phyloP scores from a whole-genome alignment of 2,113 vertebrate species.

The Corythornis vintsioides region DNA sequence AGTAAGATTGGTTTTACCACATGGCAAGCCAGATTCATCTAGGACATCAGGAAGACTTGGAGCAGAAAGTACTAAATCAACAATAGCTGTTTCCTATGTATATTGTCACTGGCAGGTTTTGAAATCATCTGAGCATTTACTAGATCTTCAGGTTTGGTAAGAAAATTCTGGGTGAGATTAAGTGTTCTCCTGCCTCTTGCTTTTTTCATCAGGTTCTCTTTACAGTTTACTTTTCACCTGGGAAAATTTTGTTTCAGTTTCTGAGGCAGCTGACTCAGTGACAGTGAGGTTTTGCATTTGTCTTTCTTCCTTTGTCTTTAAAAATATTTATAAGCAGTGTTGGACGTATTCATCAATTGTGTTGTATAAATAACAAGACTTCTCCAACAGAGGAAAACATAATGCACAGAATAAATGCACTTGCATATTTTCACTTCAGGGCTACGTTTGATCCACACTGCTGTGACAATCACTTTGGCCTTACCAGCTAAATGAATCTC shows the following conservation, averaged over 20 bases:
- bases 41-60: neutral
- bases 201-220: neutral
- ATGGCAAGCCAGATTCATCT: no score
- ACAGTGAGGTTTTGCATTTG: neutral
- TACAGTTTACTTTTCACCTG: neutral
- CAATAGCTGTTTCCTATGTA: neutral
- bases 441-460: constrained; percentile 30
- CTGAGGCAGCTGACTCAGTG: neutral
- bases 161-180: neutral
- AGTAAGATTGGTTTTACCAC: no score
- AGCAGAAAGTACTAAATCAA: neutral
- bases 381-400: neutral
- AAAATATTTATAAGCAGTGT: neutral
- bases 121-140: neutral
- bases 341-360: constrained; percentile 30
- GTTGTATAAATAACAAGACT: neutral
- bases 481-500: constrained; percentile 31
- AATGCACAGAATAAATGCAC: constrained; percentile 20
- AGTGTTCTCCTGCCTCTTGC: neutral
- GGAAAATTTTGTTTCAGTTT: neutral
- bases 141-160: neutral
- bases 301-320: constrained; percentile 18
- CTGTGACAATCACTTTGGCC: constrained; percentile 10
- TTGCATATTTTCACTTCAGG: constrained; percentile 53
- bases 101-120: accelerated